Evolutionary conservation across 2,888 invertebrate species (phyloP).

Genomic region (Orgyia antiqua): DNA sequence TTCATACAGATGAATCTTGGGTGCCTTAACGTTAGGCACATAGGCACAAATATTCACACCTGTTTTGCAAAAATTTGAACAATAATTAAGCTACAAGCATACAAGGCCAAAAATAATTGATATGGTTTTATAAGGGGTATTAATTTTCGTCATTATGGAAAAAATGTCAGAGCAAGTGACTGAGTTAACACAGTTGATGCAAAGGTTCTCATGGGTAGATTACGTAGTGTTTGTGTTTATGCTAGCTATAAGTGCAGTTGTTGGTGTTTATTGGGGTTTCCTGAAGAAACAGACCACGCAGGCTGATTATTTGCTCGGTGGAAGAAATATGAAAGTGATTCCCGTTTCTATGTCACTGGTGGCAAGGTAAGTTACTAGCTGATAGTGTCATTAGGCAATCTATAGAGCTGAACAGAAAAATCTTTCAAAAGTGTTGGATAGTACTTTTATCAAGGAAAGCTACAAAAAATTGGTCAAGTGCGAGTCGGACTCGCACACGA

Average conservation of each 20-base stretch:
- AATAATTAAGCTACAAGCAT: too few species aligned
- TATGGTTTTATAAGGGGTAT: background rate
- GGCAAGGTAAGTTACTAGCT: slow-evolving; percentile 82
- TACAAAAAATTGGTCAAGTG: too few species aligned
- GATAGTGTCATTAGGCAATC: too few species aligned
- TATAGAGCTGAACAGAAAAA: too few species aligned
- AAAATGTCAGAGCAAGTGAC: slow-evolving; percentile 51
- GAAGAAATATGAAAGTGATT: slow-evolving; percentile 88
- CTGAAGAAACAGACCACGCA: slow-evolving; percentile 80
- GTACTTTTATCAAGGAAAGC: too few species aligned
- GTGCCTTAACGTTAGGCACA: slow-evolving; percentile 33
- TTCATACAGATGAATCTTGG: slow-evolving; percentile 46
- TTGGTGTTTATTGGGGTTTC: slow-evolving; percentile 91
- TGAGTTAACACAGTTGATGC: slow-evolving; percentile 73
- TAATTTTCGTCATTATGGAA: slow-evolving; percentile 35
- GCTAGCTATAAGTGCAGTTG: slow-evolving; percentile 85
- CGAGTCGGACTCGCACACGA: too few species aligned
- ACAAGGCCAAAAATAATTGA: too few species aligned
- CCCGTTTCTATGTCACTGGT: slow-evolving; percentile 91
- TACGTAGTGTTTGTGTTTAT: slow-evolving; percentile 88
- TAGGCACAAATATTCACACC: slow-evolving; percentile 15
- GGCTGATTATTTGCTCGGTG: slow-evolving; percentile 88
- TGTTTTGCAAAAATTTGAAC: background rate
- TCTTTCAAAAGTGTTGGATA: too few species aligned
- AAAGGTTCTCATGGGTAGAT: slow-evolving; percentile 84